phyloP scores from a whole-genome alignment of 2,113 vertebrate species.

The Dryoscopus gambensis region DNA sequence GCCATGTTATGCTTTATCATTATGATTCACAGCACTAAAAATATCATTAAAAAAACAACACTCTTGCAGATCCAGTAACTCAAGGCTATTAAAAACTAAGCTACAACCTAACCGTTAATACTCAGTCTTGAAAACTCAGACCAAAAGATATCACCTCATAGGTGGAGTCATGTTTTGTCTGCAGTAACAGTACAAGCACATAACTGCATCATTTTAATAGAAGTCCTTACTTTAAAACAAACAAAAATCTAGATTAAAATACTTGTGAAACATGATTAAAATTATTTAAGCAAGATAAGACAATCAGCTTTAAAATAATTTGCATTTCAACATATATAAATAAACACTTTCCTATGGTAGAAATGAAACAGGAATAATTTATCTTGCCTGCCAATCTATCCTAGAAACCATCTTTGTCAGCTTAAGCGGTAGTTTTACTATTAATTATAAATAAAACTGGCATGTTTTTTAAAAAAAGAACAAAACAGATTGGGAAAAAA shows the following conservation, averaged over 20 bases:
- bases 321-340: not conserved
- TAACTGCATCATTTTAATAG: not conserved
- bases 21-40: not conserved
- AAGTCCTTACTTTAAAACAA: not conserved
- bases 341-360: not conserved
- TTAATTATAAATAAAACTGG: not conserved
- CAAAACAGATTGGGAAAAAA: not conserved
- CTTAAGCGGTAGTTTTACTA: not conserved
- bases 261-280: not conserved
- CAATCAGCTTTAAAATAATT: not conserved
- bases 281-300: not conserved
- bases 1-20: not conserved
- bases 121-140: not conserved
- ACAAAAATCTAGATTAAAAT: not conserved
- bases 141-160: not conserved
- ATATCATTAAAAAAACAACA: not conserved
- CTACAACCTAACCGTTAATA: not conserved
- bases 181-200: not conserved
- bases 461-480: not conserved
- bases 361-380: not conserved
- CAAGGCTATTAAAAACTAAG: not conserved
- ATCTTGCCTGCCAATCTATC: not conserved
- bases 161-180: not conserved
- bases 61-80: not conserved
- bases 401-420: not conserved